Evolutionary conservation across 2,797 vertebrate genomes (phyloP), one percentile per base, ranked within the genome.

Genomic region (Erethizon dorsatum): DNA sequence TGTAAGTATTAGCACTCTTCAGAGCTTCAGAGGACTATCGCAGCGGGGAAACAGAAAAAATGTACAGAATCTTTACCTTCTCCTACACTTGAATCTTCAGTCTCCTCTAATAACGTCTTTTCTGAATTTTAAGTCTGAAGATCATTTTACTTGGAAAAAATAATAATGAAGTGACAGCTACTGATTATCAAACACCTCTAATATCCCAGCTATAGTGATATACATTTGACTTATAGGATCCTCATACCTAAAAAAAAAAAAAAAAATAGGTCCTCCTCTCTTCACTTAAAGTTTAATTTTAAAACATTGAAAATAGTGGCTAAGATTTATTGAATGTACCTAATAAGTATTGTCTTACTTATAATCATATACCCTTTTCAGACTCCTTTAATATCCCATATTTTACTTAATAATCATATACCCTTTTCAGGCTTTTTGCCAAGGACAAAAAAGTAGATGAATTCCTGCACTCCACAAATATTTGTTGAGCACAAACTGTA

Each of bases 91-190:
- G 54, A 67, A 67, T 82, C 65, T 84, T 61, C 33, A 54, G 28
- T 83, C 33, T 91, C 45, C 47, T 91, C 33, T 77, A 90, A 79
- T 0, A 47, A 61, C 14, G n/a, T n/a, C 20, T 91, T 56, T 94
- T 83, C 77, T 63, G 13, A 96, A 54, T 94, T 89, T 63, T 57
- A 91, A 91, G 31, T 84, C 89, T 65, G 37, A 69, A 73, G 75
- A 45, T 63, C 69, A 89, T 82, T 92, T 56, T 10, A 73, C 5
- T 78, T 96, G 20, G 13, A 94, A 61, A 77, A 92, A 92, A 65
- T 83, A 93, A 79, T 54, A 88, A 73, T 71, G 28, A 88, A 69
- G 71, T 54, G 37, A 89, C 20, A 96, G 57, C 41, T 54, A 59
- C 18, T 22, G 6, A 50, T 56, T 71, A 52, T 3, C 77, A 50